Conservation (phyloP, 2,888 invertebrate genomes). For the Ormyrus rosae region DNA sequence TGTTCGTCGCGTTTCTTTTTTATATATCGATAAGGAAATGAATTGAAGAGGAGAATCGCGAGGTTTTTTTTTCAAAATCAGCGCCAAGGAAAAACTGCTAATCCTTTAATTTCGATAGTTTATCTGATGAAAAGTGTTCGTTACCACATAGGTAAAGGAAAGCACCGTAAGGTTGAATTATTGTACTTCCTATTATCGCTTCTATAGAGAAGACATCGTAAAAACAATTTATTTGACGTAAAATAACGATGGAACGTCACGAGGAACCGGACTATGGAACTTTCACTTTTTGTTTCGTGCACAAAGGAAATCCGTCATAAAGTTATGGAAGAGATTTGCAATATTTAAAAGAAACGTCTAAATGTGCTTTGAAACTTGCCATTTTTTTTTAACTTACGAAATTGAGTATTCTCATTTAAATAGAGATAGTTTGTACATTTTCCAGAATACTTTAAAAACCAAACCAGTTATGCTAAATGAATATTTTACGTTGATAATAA, state of each 20-base stretch:
- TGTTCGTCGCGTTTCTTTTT: too few species aligned
- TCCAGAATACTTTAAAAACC: too few species aligned
- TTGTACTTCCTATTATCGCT: slow-evolving; percentile 17
- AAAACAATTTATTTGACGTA: slow-evolving; percentile 36
- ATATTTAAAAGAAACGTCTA: neutral
- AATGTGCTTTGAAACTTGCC: neutral
- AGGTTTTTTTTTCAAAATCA: too few species aligned
- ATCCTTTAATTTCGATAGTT: too few species aligned
- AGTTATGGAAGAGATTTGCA: too few species aligned
- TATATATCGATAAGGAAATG: too few species aligned
- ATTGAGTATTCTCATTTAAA: neutral
- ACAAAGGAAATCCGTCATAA: neutral
- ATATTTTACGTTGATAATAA: too few species aligned
- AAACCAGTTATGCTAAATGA: too few species aligned
- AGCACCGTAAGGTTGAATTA: slow-evolving; percentile 4
- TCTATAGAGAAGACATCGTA: neutral
- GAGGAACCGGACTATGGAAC: neutral
- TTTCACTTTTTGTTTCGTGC: slow-evolving; percentile 30
- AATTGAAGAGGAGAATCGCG: too few species aligned
- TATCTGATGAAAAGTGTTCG: neutral
- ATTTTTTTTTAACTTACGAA: neutral
- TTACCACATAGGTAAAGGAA: neutral
- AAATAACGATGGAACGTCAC: slow-evolving; percentile 11
- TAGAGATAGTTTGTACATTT: too few species aligned
- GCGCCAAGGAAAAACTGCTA: too few species aligned